Percentiles rank a stretch among this genome's conserved stretches.
Conservation (phyloP, 2,113 vertebrate species). For the Pristiophorus japonicus region DNA sequence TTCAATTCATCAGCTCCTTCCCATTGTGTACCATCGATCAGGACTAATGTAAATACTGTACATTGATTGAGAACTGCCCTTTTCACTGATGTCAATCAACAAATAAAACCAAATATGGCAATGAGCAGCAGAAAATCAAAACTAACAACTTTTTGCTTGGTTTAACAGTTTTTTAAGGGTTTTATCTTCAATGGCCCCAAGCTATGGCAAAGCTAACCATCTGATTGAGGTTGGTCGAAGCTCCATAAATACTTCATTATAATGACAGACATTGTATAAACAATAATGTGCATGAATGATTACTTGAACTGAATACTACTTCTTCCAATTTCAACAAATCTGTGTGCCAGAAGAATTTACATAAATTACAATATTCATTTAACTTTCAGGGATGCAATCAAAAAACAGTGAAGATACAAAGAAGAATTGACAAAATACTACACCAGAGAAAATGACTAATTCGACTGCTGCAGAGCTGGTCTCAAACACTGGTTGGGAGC, state of each 20-base stretch:
- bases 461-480: too few species aligned
- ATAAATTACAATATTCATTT: slow-evolving; percentile 30
- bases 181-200: neutral
- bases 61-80: neutral
- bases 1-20: neutral
- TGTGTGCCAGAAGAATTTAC: neutral
- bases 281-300: neutral
- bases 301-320: neutral
- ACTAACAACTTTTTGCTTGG: neutral
- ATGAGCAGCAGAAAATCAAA: neutral
- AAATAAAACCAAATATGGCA: neutral
- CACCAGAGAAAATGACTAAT: slow-evolving; percentile 33
- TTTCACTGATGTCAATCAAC: neutral
- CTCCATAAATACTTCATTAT: neutral
- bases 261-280: neutral
- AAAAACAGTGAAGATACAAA: slow-evolving; percentile 46
- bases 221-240: neutral
- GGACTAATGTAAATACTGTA: neutral
- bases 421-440: slow-evolving; percentile 39
- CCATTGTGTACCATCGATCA: neutral
- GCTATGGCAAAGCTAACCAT: neutral
- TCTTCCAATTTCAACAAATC: neutral
- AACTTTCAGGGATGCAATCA: slow-evolving; percentile 56
- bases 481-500: neutral
- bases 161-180: neutral